Conservation (phyloP, 2,113 vertebrate genomes). For the Corapipo altera region DNA sequence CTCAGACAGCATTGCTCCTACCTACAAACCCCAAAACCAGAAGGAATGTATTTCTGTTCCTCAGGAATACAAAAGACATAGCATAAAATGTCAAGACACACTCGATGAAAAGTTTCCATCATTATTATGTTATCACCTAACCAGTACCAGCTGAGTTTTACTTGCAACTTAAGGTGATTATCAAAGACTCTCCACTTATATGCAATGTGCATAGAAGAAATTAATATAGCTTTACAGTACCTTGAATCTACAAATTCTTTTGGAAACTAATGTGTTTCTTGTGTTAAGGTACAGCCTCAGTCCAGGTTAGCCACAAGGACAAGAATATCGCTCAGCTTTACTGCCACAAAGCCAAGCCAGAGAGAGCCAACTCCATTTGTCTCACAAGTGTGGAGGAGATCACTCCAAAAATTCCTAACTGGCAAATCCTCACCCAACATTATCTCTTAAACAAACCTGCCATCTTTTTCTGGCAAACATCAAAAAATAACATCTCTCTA, state of each 20-base stretch:
- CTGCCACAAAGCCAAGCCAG: background rate
- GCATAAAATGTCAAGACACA: background rate
- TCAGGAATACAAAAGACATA: background rate
- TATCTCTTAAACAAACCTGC: background rate
- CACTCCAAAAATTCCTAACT: background rate
- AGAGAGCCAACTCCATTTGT: background rate
- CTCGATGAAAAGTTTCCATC: background rate
- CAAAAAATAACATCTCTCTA: background rate
- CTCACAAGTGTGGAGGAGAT: rapidly evolving
- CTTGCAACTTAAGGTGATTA: background rate
- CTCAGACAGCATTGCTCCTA: background rate
- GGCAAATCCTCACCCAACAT: background rate
- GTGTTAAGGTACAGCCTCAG: background rate
- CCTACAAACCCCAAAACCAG: background rate
- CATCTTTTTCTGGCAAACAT: background rate
- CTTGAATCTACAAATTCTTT: background rate
- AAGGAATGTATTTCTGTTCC: background rate
- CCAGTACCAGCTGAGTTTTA: background rate
- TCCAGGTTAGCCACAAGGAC: background rate
- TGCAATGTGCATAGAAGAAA: background rate
- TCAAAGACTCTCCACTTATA: background rate
- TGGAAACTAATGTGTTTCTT: background rate
- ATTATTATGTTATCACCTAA: background rate
- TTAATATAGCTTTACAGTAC: background rate
- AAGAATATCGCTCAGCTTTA: background rate